phyloP scores from a whole-genome alignment of 1,140 invertebrate genomes.

The Brachionus calyciflorus region DNA sequence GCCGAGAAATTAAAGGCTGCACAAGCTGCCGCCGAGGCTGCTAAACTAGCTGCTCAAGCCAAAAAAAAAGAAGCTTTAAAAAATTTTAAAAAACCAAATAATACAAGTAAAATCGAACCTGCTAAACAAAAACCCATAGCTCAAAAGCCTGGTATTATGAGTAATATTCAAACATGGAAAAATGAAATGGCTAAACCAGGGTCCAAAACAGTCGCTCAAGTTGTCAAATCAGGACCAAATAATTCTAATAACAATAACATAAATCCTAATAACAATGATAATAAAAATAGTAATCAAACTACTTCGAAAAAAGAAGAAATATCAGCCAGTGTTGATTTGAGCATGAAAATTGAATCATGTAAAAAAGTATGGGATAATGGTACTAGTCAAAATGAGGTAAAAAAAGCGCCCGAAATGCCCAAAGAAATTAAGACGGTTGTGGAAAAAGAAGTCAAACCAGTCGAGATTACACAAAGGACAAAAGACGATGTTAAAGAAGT shows the following conservation, averaged over 20 bases:
- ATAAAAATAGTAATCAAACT: not conserved
- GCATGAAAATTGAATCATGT: not conserved
- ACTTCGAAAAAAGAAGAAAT: too few relatives aligned
- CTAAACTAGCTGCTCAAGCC: not conserved
- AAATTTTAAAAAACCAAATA: not conserved
- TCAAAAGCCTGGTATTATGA: not conserved
- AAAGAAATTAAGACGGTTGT: not conserved
- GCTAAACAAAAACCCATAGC: not conserved
- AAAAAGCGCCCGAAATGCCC: not conserved
- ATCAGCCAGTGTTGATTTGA: not conserved
- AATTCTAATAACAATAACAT: not conserved
- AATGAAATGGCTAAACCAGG: constrained; percentile 4
- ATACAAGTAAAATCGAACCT: not conserved
- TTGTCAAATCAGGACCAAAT: not conserved
- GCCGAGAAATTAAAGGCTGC: constrained; percentile 37
- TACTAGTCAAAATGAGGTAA: not conserved
- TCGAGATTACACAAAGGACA: not conserved
- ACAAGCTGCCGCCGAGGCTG: not conserved
- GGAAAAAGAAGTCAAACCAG: not conserved
- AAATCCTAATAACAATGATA: not conserved
- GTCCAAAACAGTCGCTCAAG: not conserved
- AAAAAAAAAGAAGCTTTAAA: not conserved
- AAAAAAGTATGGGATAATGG: constrained; percentile 1
- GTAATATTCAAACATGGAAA: constrained; percentile 36
- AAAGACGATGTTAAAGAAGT: not conserved